Conservation (phyloP, 2,797 vertebrate genomes). For the Eupleurogrammus muticus region DNA sequence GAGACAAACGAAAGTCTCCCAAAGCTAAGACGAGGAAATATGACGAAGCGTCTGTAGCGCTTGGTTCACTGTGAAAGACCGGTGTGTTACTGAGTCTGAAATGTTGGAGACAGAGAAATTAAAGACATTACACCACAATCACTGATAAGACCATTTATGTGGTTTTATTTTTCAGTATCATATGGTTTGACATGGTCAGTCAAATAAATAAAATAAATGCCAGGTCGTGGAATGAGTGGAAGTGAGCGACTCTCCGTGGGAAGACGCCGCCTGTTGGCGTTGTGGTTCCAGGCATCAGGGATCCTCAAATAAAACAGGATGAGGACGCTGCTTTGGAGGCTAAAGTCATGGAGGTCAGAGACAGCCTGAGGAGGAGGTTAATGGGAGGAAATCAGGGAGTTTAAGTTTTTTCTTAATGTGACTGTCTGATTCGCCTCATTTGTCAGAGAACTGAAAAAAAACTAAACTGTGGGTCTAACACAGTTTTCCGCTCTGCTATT, state of each 20-base stretch:
- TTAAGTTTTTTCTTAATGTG: conserved; percentile 25
- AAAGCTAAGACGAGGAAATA: too few species aligned
- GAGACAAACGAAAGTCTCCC: too few species aligned
- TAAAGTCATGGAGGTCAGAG: conserved; percentile 47
- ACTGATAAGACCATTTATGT: too few species aligned
- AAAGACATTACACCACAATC: too few species aligned
- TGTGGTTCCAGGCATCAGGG: conserved; percentile 46
- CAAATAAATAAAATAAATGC: too few species aligned
- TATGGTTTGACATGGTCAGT: too few species aligned
- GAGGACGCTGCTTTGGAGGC: conserved; percentile 55
- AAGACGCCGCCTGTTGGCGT: background rate
- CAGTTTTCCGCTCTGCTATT: conserved; percentile 10
- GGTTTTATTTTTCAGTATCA: too few species aligned
- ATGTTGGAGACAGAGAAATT: too few species aligned
- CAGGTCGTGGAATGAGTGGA: conserved; percentile 4
- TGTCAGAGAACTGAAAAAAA: conserved; percentile 46
- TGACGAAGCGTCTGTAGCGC: too few species aligned
- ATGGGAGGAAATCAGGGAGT: conserved; percentile 58
- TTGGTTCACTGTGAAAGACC: too few species aligned
- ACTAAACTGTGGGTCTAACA: conserved; percentile 18
- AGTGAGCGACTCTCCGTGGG: conserved; percentile 16
- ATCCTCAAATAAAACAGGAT: conserved; percentile 59
- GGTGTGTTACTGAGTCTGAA: too few species aligned
- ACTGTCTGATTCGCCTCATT: conserved; percentile 59
- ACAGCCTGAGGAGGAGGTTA: conserved; percentile 56